Evolutionary conservation across 23 tunicate species (phyloP), one percentile per base, ranked within the genome.

Genomic region (Botrylloides violaceus): DNA sequence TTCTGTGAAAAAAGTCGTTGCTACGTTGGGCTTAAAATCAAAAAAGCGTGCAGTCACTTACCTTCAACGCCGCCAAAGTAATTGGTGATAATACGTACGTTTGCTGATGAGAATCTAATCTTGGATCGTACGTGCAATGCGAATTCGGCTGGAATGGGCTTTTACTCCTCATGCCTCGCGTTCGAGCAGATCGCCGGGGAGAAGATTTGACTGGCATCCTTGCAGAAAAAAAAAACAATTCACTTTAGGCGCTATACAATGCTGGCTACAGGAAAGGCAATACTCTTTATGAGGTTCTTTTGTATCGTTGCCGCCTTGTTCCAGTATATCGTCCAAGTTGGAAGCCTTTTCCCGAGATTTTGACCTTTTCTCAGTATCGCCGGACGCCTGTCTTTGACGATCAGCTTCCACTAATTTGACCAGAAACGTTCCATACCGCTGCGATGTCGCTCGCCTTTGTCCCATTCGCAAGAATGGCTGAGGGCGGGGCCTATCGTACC

Each of bases 81-180:
- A 73, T 21, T 2, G 82, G 79, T 15, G 95, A 80, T 30, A 87
- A 53, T 1, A 87, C 95, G 65, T 80, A 87, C 18, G 85, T 81
- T 61, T 87, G 95, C 58, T 87, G 95, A 55, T 87, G 95, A 49
- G 61, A 75, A 61, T 87, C 95, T 25, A 87, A 53, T 70, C 85
- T 70, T 7, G 95, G 58, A 70, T 87, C 95, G 59, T 87, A 87
- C 4, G 76, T 82, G 20, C 38, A 49, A 2, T 61, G 0, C 28
- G 76, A 29, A 31, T 63, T 33, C 6, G 70, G 36, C 4, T 29
- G 34, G 35, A 25, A 63, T 4, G 70, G 70, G 33, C 70, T 63
- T 28, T 33, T 63, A 15, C 35, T 9, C 7, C 35, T 63, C 6
- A 22, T 4, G 33, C 70, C 23, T 4, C 23, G 70, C 18, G 23